Evolutionary conservation across 1,140 invertebrate species (phyloP).

Genomic region (Drosophila seguyi): DNA sequence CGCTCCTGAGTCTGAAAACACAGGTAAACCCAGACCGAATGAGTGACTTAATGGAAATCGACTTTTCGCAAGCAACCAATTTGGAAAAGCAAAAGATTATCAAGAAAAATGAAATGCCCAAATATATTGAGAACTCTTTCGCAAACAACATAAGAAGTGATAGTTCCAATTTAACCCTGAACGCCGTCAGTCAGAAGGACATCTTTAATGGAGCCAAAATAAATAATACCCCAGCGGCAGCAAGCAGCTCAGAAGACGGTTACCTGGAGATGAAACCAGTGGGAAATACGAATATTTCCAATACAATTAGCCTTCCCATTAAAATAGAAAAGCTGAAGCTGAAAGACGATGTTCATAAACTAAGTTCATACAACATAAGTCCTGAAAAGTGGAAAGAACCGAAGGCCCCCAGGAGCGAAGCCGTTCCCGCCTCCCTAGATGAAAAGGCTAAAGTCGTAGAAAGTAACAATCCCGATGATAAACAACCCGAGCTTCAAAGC

Average conservation of each 20-base stretch:
- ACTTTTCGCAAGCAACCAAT: conserved; percentile 87
- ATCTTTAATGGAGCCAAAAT: conserved; percentile 28
- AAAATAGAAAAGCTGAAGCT: conserved; percentile 45
- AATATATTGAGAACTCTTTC: conserved; percentile 28
- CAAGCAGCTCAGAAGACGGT: conserved; percentile 49
- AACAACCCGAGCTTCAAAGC: conserved; percentile 8
- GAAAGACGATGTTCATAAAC: conserved; percentile 35
- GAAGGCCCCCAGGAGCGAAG: background rate
- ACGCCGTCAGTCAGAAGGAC: conserved; percentile 36
- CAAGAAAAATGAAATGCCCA: conserved; percentile 33
- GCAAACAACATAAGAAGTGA: conserved; percentile 48
- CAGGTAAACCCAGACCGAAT: conserved; percentile 89
- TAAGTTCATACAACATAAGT: conserved; percentile 10
- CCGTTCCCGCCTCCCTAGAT: conserved; percentile 3
- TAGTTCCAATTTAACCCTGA: conserved; percentile 43
- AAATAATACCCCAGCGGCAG: conserved; percentile 5
- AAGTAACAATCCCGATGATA: conserved; percentile 6
- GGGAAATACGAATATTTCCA: conserved; percentile 37
- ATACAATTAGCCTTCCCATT: conserved; percentile 33
- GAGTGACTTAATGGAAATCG: conserved; percentile 93
- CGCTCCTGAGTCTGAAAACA: conserved; percentile 87
- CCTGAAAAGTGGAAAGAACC: conserved; percentile 24
- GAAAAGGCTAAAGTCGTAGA: conserved; percentile 15
- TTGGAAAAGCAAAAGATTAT: conserved; percentile 36
- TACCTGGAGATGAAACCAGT: conserved; percentile 86